Percentiles rank a stretch among this genome's conserved stretches.
Evolutionary conservation across 2,113 vertebrate species (phyloP).

Genomic region (Riparia riparia): DNA sequence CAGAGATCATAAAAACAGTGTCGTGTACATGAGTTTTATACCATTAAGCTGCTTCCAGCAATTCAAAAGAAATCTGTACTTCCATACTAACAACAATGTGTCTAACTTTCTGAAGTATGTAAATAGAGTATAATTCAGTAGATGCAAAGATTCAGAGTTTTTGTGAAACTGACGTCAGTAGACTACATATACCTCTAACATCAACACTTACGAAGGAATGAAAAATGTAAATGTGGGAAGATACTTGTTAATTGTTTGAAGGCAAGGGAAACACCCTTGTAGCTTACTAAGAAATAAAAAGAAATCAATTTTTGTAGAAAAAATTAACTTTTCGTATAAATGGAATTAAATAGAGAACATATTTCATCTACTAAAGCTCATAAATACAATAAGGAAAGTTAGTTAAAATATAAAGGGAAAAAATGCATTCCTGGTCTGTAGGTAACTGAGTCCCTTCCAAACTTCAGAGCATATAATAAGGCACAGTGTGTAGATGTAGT

Average conservation of each 20-base stretch:
- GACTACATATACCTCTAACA: not conserved
- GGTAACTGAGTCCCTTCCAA: not conserved
- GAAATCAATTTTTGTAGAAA: not conserved
- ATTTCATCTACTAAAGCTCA: not conserved
- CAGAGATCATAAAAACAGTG: not conserved
- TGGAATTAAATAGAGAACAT: not conserved
- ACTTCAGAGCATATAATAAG: not conserved
- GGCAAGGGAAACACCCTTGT: not conserved
- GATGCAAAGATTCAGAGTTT: accelerated
- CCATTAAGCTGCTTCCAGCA: not conserved
- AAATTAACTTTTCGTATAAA: not conserved
- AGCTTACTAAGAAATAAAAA: not conserved
- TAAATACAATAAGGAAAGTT: not conserved
- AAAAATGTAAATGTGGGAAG: not conserved
- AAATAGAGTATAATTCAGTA: not conserved
- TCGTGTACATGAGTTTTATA: not conserved
- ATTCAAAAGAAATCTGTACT: not conserved
- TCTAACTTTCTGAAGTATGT: not conserved
- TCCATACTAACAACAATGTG: not conserved
- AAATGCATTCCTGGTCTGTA: not conserved
- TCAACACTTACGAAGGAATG: not conserved
- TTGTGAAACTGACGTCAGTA: not conserved
- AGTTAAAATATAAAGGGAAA: not conserved
- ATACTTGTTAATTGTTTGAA: not conserved
- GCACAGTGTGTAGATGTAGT: not conserved